These are phyloP conservation scores for Strix uralensis DNA, from an alignment of 2,113 vertebrate species.

Conservation along the genomic window DNA sequence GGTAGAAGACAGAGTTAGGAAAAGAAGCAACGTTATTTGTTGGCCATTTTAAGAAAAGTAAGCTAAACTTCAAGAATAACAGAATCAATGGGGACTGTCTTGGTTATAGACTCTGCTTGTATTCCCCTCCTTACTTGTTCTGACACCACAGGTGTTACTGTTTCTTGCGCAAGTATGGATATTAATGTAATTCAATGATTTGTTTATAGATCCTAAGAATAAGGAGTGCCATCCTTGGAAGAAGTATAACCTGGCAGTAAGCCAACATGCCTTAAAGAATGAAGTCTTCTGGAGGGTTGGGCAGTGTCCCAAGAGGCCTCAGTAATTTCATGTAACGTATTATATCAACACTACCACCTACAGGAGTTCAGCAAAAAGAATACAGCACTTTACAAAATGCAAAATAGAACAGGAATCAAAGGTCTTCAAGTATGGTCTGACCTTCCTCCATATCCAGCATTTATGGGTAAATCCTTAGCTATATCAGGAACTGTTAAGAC, in stretches of 20 bases:
- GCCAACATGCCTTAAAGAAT: background rate
- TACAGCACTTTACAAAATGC: background rate
- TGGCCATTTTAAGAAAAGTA: background rate
- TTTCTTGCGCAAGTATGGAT: background rate
- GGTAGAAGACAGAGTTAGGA: background rate
- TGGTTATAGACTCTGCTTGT: background rate
- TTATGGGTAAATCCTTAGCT: background rate
- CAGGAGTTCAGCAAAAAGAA: conserved; percentile 18
- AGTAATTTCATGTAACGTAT: background rate
- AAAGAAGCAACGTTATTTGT: background rate
- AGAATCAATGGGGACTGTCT: background rate
- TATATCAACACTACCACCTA: conserved; percentile 32
- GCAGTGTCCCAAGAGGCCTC: background rate
- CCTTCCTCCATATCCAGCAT: background rate
- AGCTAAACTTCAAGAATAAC: background rate
- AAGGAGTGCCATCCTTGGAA: background rate
- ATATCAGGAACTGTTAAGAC: background rate
- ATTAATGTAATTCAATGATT: background rate
- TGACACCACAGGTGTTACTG: background rate
- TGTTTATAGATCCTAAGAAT: background rate
- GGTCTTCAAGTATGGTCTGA: background rate
- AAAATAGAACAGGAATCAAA: background rate
- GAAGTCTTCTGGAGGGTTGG: background rate
- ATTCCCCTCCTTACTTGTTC: background rate
- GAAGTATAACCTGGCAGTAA: background rate